Evolutionary conservation across 2,888 invertebrate genomes (phyloP).

Genomic region (Eurytoma adleriae): DNA sequence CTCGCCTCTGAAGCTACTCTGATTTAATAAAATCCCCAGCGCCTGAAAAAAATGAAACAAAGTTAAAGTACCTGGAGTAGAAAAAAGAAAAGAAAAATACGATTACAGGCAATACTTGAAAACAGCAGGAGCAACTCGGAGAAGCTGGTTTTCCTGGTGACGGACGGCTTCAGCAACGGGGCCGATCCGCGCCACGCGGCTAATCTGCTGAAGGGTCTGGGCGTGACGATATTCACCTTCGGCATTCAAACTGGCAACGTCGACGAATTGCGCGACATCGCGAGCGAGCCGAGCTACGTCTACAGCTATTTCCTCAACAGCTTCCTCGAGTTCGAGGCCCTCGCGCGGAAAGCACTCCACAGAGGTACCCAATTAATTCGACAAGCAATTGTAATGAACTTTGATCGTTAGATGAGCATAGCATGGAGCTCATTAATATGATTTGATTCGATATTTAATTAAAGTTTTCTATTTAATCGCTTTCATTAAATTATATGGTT

Average conservation of each 20-base stretch:
- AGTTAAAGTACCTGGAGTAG: too few relatives aligned
- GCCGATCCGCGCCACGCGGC: constrained; percentile 82
- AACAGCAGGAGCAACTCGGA: constrained; percentile 76
- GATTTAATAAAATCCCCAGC: too few relatives aligned
- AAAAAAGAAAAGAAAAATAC: background rate
- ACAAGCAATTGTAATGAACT: background rate
- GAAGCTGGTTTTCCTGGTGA: constrained; percentile 83
- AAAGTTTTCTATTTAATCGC: too few relatives aligned
- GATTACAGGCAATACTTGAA: constrained; percentile 76
- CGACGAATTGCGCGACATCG: constrained; percentile 80
- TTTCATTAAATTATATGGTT: too few relatives aligned
- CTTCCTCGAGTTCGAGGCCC: constrained; percentile 83
- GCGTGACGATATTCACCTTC: constrained; percentile 79
- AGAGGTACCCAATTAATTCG: constrained; percentile 76
- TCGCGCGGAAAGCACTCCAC: constrained; percentile 83
- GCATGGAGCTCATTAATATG: too few relatives aligned
- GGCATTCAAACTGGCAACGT: constrained; percentile 83
- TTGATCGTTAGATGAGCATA: too few relatives aligned
- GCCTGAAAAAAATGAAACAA: too few relatives aligned
- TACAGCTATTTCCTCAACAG: constrained; percentile 83
- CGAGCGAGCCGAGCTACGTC: constrained; percentile 80
- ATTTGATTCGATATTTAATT: too few relatives aligned
- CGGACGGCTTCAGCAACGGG: constrained; percentile 85
- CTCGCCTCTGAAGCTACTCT: too few relatives aligned
- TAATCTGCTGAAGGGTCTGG: constrained; percentile 77